Percentiles rank a stretch among this genome's conserved stretches.
These are phyloP conservation scores for Brachionus asplanchnoidis DNA, from an alignment of 1,140 invertebrate genomes.

Conservation along the genomic window DNA sequence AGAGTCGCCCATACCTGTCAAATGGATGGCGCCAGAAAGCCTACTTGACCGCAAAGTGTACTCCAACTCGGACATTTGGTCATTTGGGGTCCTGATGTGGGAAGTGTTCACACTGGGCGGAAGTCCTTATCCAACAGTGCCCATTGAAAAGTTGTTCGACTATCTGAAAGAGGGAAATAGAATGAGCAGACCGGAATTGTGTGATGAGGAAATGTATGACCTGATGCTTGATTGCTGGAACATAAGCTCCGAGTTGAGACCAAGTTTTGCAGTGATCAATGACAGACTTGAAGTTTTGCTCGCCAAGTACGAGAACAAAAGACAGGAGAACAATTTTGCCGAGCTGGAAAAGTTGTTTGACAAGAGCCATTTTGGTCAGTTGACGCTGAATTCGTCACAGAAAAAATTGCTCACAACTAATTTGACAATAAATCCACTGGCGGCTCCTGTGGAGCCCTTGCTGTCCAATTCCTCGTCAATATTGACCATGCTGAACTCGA, in stretches of 20 bases:
- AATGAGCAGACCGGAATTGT: constrained; percentile 67
- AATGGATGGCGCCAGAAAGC: constrained; percentile 99
- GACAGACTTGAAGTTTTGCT: constrained; percentile 8
- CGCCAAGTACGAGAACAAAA: background rate
- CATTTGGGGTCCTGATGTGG: constrained; percentile 60
- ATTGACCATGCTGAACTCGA: background rate
- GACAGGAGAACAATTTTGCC: background rate
- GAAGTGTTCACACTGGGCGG: constrained; percentile 62
- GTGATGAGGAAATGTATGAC: constrained; percentile 49
- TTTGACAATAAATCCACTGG: background rate
- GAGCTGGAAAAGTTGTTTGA: constrained; percentile 17
- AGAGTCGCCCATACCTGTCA: constrained; percentile 69
- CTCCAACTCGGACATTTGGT: constrained; percentile 84
- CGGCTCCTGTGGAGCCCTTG: background rate
- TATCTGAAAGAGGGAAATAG: constrained; percentile 78
- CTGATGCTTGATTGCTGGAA: constrained; percentile 37
- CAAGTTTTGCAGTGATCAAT: background rate
- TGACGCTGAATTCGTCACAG: background rate
- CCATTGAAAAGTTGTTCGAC: constrained; percentile 70
- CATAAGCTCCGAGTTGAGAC: constrained; percentile 6
- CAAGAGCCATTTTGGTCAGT: background rate
- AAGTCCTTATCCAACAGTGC: constrained; percentile 60
- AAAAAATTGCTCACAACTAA: background rate
- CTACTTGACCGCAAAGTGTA: constrained; percentile 89
- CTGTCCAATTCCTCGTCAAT: background rate